phyloP scores from a whole-genome alignment of 2,113 vertebrate species.

The Rhadina sibilatrix region DNA sequence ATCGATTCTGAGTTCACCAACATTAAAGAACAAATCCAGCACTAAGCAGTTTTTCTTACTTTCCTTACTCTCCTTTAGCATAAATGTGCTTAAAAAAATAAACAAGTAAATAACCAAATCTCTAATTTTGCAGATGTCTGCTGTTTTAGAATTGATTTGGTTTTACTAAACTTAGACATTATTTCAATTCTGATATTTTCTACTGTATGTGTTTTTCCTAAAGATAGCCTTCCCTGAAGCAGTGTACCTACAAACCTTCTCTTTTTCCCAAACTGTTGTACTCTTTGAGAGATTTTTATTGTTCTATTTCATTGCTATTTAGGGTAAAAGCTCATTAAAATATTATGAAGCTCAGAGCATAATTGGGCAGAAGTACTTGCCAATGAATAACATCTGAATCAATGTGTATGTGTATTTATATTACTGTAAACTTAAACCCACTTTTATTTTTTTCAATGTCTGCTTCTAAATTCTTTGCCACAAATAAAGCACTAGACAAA shows the following conservation, averaged over 20 bases:
- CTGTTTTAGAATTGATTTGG: neutral
- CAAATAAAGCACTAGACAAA: neutral
- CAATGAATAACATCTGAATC: slow-evolving; percentile 73
- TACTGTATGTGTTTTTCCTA: slow-evolving; percentile 3
- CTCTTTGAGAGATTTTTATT: slow-evolving; percentile 50
- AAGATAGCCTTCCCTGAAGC: neutral
- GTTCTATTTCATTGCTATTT: slow-evolving; percentile 64
- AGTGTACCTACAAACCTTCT: neutral
- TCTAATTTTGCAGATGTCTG: neutral
- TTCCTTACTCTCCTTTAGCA: neutral
- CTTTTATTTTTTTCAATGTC: neutral
- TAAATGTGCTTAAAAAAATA: neutral
- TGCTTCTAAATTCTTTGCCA: slow-evolving; percentile 63
- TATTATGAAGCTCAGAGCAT: slow-evolving; percentile 60
- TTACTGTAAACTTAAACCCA: slow-evolving; percentile 52
- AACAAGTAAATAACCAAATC: neutral
- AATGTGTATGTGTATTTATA: slow-evolving; percentile 48
- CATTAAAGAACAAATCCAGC: neutral
- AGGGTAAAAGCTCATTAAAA: slow-evolving; percentile 71
- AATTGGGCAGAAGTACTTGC: slow-evolving; percentile 53
- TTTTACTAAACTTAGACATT: slow-evolving; percentile 33
- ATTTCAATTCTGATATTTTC: neutral
- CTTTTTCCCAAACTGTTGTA: neutral
- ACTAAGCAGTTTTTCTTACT: neutral
- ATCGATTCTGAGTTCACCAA: neutral